These are phyloP conservation scores for Sarotherodon lohbergeri DNA, from an alignment of 2,113 vertebrate species.

Conservation along the genomic window DNA sequence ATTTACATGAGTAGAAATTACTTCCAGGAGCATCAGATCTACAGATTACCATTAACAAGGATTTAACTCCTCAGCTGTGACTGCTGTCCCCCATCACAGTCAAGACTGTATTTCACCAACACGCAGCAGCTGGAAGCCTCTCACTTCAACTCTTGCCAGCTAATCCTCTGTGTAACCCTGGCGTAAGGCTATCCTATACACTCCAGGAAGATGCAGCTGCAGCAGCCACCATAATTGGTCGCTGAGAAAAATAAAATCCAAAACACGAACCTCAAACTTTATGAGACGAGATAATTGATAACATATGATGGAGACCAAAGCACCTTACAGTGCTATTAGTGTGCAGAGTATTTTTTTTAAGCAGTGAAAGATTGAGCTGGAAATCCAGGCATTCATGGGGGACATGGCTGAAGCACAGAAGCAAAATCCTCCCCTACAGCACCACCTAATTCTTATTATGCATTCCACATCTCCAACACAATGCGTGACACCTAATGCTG, in stretches of 20 bases:
- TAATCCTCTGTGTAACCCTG: background rate
- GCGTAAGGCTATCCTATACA: background rate
- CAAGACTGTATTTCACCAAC: background rate
- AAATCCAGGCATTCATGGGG: background rate
- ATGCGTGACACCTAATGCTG: conserved; percentile 8
- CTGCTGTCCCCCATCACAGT: background rate
- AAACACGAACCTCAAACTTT: background rate
- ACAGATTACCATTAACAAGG: background rate
- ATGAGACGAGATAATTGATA: background rate
- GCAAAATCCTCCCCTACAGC: background rate
- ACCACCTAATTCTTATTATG: conserved; percentile 5
- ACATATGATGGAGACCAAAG: background rate
- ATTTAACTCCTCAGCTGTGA: background rate
- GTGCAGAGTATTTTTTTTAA: background rate
- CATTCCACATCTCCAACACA: conserved; percentile 31
- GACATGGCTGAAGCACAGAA: background rate
- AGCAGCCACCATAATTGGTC: background rate
- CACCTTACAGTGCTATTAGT: background rate
- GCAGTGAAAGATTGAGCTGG: background rate
- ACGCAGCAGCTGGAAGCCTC: conserved; percentile 5
- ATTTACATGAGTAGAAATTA: background rate
- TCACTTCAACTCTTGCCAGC: background rate
- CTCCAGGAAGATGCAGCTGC: conserved; percentile 11
- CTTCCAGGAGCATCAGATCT: background rate
- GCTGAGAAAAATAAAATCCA: background rate